These are phyloP conservation scores for Andrena praecox DNA, from an alignment of 2,888 invertebrate genomes.

Conservation along the genomic window DNA sequence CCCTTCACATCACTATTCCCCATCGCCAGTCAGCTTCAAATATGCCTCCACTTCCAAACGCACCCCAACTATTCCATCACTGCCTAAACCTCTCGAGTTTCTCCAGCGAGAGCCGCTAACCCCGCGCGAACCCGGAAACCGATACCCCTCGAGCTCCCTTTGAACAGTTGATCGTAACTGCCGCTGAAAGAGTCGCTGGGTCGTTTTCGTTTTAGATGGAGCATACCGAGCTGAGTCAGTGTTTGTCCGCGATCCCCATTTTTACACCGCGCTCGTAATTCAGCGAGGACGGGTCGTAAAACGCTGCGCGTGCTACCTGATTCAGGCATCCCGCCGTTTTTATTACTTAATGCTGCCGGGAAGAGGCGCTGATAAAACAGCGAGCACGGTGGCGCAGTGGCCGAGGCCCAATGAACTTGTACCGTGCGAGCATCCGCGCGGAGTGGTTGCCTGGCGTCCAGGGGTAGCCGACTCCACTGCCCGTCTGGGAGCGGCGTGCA, in stretches of 20 bases:
- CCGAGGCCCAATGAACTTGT: constrained; percentile 20
- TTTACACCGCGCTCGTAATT: constrained; percentile 38
- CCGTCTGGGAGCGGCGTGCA: background rate
- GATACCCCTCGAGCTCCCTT: background rate
- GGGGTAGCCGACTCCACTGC: constrained; percentile 13
- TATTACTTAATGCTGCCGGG: constrained; percentile 33
- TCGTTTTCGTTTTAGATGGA: background rate
- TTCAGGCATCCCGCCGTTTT: constrained; percentile 42
- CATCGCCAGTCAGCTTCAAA: no score
- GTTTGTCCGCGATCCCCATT: constrained; percentile 1
- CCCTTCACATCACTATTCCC: no score
- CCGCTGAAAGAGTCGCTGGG: background rate
- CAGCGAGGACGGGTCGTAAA: constrained; percentile 35
- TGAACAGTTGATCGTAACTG: constrained; percentile 2
- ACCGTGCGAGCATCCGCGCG: background rate
- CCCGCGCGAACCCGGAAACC: background rate
- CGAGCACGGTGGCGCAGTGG: background rate
- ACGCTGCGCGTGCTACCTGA: constrained; percentile 22
- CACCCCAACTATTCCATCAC: background rate
- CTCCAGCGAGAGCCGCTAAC: background rate
- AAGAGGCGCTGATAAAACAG: constrained; percentile 33
- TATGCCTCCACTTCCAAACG: no score
- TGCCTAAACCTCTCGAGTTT: background rate
- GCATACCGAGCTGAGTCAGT: constrained; percentile 20
- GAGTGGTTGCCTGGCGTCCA: background rate